A percentile compares a stretch with the other conserved stretches of the same genome.
Conservation (phyloP, 2,888 invertebrate species). For the Lampropteryx suffumata region DNA sequence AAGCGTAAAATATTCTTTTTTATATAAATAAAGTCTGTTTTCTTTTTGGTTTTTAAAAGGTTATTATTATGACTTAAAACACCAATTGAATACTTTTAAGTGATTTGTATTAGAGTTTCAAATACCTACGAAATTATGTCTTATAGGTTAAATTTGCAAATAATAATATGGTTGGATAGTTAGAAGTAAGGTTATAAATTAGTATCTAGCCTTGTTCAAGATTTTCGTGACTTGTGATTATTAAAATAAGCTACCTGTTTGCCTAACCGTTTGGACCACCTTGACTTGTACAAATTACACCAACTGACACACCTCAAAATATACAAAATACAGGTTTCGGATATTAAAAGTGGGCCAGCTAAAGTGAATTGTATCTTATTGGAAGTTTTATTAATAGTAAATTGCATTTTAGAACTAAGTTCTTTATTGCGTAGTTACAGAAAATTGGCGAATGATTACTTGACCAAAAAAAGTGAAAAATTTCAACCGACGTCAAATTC, state of each 20-base stretch:
- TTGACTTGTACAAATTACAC: constrained; percentile 18
- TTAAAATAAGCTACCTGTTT: constrained; percentile 21
- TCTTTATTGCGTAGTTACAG: too few species aligned
- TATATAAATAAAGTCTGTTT: too few species aligned
- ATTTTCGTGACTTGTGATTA: constrained; percentile 20
- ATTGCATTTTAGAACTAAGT: too few species aligned
- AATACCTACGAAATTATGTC: background rate
- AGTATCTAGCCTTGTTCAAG: constrained; percentile 11
- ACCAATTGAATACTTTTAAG: background rate
- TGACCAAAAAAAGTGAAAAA: too few species aligned
- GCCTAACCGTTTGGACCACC: constrained; percentile 15
- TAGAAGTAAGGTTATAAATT: background rate
- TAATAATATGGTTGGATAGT: background rate
- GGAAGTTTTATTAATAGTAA: background rate
- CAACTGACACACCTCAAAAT: constrained; percentile 18
- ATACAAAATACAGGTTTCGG: constrained; percentile 19
- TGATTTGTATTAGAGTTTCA: background rate
- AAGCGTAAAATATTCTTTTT: too few species aligned
- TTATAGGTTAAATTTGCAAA: background rate
- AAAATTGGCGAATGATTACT: too few species aligned
- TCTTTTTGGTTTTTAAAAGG: too few species aligned
- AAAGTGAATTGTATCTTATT: constrained; percentile 6
- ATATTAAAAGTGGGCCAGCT: constrained; percentile 21
- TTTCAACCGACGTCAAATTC: too few species aligned
- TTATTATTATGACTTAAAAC: constrained; percentile 1